Percentiles rank a stretch among this genome's conserved stretches.
Conservation (phyloP, 2,888 invertebrate species). For the Metacarcinus magister region DNA sequence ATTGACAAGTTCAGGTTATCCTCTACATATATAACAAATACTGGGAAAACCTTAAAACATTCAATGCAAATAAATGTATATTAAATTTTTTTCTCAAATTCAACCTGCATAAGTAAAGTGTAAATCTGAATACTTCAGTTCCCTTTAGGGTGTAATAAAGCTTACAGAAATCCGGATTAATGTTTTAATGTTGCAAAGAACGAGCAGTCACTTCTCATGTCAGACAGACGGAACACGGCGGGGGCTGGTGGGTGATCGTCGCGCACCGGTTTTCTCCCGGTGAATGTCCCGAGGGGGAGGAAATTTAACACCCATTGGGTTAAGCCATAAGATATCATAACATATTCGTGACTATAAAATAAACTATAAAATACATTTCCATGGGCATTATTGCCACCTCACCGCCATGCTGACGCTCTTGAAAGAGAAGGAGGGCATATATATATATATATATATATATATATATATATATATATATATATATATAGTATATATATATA, state of each 20-base stretch:
- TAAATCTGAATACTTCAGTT: neutral
- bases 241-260: neutral
- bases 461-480: no score
- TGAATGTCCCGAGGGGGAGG: neutral
- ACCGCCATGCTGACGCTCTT: neutral
- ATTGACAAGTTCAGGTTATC: neutral
- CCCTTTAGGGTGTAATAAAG: neutral
- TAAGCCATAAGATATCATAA: neutral
- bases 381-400: neutral
- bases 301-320: neutral
- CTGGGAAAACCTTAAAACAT: neutral
- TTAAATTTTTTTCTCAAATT: neutral
- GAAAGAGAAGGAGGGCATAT: neutral
- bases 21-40: neutral
- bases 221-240: neutral
- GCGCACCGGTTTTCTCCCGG: neutral
- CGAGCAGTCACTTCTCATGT: no score
- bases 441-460: no score
- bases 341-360: neutral
- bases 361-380: neutral
- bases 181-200: neutral
- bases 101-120: neutral
- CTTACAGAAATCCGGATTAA: neutral
- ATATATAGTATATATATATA: no score
- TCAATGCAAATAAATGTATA: neutral